Evolutionary conservation across 2,113 vertebrate genomes (phyloP).

Genomic region (Nyctereutes procyonoides): DNA sequence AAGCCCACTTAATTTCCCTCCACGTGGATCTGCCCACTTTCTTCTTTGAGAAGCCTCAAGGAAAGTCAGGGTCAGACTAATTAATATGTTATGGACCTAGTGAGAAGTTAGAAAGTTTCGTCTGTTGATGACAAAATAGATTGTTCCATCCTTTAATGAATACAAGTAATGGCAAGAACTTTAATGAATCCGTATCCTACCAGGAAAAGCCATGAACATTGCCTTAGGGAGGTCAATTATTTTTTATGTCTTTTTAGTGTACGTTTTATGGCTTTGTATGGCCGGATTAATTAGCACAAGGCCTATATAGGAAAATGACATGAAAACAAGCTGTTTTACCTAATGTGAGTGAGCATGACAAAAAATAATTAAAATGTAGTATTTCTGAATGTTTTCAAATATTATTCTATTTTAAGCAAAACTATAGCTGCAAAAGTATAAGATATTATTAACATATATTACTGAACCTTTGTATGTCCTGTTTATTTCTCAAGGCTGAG

Average conservation of each 20-base stretch:
- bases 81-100: slow-evolving; percentile 59
- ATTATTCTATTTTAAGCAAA: slow-evolving; percentile 10
- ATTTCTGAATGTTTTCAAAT: background rate
- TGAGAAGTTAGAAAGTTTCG: slow-evolving; percentile 71
- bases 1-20: slow-evolving; percentile 46
- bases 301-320: background rate
- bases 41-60: slow-evolving; percentile 13
- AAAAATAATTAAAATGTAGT: slow-evolving; percentile 66
- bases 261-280: slow-evolving; percentile 68
- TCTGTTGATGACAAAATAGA: slow-evolving; percentile 75
- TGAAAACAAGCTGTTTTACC: slow-evolving; percentile 49
- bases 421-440: background rate
- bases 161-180: slow-evolving; percentile 60
- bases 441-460: background rate
- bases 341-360: slow-evolving; percentile 58
- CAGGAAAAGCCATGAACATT: slow-evolving; percentile 50
- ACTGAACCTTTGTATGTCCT: background rate
- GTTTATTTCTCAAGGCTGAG: background rate
- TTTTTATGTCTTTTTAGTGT: slow-evolving; percentile 79
- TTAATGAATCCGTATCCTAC: slow-evolving; percentile 71
- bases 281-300: slow-evolving; percentile 67
- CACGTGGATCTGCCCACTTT: background rate
- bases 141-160: slow-evolving; percentile 74
- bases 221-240: slow-evolving; percentile 80
- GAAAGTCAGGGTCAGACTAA: slow-evolving; percentile 64